phyloP scores from a whole-genome alignment of 2,888 invertebrate genomes.

The Macaria notata region DNA sequence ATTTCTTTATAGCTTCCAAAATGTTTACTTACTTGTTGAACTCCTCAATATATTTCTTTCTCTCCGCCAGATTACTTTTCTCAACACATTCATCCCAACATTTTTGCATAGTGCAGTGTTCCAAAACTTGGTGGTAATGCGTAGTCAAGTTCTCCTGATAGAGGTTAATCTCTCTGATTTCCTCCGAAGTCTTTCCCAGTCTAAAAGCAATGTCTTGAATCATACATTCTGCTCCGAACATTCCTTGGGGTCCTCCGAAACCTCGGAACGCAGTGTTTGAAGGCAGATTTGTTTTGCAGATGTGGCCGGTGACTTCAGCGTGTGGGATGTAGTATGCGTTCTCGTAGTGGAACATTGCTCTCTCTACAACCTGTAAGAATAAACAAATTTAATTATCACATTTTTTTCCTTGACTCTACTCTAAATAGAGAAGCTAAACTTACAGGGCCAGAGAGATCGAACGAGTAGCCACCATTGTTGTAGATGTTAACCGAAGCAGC shows the following conservation, averaged over 20 bases:
- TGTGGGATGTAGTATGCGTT: slow-evolving; percentile 92
- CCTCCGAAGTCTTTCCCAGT: slow-evolving; percentile 84
- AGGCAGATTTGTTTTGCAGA: slow-evolving; percentile 94
- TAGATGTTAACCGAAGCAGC: slow-evolving; percentile 89
- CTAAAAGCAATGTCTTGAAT: slow-evolving; percentile 88
- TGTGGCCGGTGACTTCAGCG: slow-evolving; percentile 85
- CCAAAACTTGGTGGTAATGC: slow-evolving; percentile 88
- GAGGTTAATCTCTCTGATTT: slow-evolving; percentile 88
- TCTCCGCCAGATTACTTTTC: slow-evolving; percentile 84
- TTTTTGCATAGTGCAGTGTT: slow-evolving; percentile 86
- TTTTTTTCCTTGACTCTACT: too few species aligned
- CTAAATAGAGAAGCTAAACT: slow-evolving; percentile 44
- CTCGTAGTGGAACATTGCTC: slow-evolving; percentile 92
- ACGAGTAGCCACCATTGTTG: slow-evolving; percentile 91
- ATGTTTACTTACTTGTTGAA: slow-evolving; percentile 86
- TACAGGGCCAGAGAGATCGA: slow-evolving; percentile 91
- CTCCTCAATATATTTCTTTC: slow-evolving; percentile 81
- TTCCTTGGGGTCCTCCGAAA: slow-evolving; percentile 95
- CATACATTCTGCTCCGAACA: slow-evolving; percentile 92
- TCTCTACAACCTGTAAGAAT: slow-evolving; percentile 87
- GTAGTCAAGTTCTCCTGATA: slow-evolving; percentile 90
- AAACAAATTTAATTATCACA: slow-evolving; percentile 3
- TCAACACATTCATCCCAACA: slow-evolving; percentile 91
- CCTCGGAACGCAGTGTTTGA: slow-evolving; percentile 97
- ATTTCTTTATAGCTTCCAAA: neutral